Percentiles rank a stretch among this genome's conserved stretches.
phyloP scores from a whole-genome alignment of 2,888 invertebrate species.

The Oegoconia quadripuncta region DNA sequence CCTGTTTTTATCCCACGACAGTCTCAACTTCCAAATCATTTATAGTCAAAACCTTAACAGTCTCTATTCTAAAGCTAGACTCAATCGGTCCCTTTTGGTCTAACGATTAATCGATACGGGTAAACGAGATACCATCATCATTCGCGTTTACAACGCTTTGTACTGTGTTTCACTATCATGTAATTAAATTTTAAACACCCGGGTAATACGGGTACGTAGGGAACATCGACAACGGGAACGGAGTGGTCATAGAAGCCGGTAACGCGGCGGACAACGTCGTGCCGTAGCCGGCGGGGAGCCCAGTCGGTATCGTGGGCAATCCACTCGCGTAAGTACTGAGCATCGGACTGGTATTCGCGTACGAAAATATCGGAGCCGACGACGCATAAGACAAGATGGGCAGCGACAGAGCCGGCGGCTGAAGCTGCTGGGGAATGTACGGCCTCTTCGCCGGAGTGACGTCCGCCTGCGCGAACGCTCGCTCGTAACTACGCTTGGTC shows the following conservation, averaged over 20 bases:
- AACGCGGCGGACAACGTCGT: constrained; percentile 49
- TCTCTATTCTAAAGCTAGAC: background rate
- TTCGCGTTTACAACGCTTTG: background rate
- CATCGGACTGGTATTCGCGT: constrained; percentile 59
- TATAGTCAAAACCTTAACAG: background rate
- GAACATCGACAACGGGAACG: constrained; percentile 59
- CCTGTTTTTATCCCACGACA: constrained; percentile 42
- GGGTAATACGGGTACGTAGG: constrained; percentile 62
- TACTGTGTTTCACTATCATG: background rate
- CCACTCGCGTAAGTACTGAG: constrained; percentile 53
- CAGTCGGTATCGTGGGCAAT: constrained; percentile 45
- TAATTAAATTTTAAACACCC: constrained; percentile 33
- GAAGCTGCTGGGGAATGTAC: constrained; percentile 57
- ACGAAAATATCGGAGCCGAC: constrained; percentile 62
- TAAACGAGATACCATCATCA: too few relatives aligned
- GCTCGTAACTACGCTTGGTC: constrained; percentile 85
- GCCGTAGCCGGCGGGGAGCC: constrained; percentile 56
- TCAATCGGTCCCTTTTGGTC: too few relatives aligned
- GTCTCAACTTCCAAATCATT: constrained; percentile 2
- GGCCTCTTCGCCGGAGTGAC: constrained; percentile 69
- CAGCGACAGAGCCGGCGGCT: constrained; percentile 50
- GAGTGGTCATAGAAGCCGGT: constrained; percentile 44
- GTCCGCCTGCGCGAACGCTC: constrained; percentile 81
- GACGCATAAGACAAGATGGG: constrained; percentile 78
- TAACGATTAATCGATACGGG: too few relatives aligned